These are phyloP conservation scores for Micromys minutus DNA, from an alignment of 2,113 vertebrate species.

Conservation along the genomic window DNA sequence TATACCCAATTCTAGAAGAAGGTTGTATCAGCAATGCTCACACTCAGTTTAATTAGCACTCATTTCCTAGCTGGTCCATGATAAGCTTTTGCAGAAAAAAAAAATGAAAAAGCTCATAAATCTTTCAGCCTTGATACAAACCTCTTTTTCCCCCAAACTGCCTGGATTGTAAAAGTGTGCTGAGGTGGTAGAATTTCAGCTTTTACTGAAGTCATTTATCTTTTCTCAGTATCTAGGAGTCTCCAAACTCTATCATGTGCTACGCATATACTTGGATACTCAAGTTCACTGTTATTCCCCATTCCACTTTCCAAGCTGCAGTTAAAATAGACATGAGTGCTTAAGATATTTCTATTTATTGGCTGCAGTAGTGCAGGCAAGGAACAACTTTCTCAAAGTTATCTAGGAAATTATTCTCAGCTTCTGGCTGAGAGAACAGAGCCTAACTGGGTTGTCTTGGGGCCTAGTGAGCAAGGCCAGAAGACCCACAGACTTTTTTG, in stretches of 20 bases:
- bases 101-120: neutral
- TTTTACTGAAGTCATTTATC: conserved; percentile 8
- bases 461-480: neutral
- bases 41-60: conserved; percentile 42
- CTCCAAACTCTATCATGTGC: conserved; percentile 36
- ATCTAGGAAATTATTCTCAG: conserved; percentile 45
- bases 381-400: conserved; percentile 27
- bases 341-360: conserved; percentile 51
- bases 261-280: conserved; percentile 10
- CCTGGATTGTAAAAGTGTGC: neutral
- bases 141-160: neutral
- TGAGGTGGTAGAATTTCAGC: conserved; percentile 48
- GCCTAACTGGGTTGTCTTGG: neutral
- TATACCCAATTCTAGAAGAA: conserved; percentile 28
- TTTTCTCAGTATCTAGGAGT: conserved; percentile 40
- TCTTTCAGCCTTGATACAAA: conserved; percentile 26
- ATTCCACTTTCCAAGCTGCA: neutral
- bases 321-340: neutral
- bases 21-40: neutral
- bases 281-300: neutral
- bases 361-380: neutral
- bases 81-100: conserved; percentile 44
- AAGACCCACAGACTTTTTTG: neutral
- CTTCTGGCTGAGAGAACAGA: neutral
- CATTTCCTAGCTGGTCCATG: neutral